phyloP scores from a whole-genome alignment of 2,888 invertebrate genomes.

The Apoda limacodes region DNA sequence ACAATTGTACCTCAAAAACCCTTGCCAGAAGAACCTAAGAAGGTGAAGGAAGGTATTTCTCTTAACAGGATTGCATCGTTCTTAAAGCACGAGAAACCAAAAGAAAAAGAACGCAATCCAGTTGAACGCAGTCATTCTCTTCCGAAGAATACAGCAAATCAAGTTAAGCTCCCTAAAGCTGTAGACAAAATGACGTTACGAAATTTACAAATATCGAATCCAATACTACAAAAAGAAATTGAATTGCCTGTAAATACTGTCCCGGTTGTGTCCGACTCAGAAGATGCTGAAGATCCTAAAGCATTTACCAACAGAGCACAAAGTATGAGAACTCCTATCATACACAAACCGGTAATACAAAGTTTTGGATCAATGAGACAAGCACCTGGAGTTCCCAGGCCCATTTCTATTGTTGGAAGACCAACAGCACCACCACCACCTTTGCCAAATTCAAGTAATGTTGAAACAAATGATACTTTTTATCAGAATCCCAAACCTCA shows the following conservation, averaged over 20 bases:
- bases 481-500: conserved; percentile 68
- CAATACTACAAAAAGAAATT: conserved; percentile 79
- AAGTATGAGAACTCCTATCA: conserved; percentile 78
- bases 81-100: conserved; percentile 71
- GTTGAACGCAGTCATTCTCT: conserved; percentile 69
- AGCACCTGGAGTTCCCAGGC: conserved; percentile 73
- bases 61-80: conserved; percentile 83
- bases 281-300: conserved; percentile 66
- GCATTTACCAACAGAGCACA: conserved; percentile 81
- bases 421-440: conserved; percentile 85
- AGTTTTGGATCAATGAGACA: conserved; percentile 88
- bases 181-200: conserved; percentile 79
- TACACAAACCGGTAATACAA: conserved; percentile 73
- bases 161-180: conserved; percentile 72
- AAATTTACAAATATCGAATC: conserved; percentile 84
- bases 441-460: conserved; percentile 50
- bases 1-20: conserved; percentile 49
- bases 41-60: conserved; percentile 70
- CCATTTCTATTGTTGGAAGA: conserved; percentile 78
- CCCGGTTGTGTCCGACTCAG: conserved; percentile 66
- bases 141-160: conserved; percentile 69
- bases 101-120: conserved; percentile 59
- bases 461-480: conserved; percentile 39
- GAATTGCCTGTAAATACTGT: conserved; percentile 71
- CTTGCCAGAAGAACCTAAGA: conserved; percentile 63